Evolutionary conservation across 2,797 vertebrate genomes (phyloP), one percentile per base, ranked within the genome.

Genomic region (Sylvilagus floridanus): DNA sequence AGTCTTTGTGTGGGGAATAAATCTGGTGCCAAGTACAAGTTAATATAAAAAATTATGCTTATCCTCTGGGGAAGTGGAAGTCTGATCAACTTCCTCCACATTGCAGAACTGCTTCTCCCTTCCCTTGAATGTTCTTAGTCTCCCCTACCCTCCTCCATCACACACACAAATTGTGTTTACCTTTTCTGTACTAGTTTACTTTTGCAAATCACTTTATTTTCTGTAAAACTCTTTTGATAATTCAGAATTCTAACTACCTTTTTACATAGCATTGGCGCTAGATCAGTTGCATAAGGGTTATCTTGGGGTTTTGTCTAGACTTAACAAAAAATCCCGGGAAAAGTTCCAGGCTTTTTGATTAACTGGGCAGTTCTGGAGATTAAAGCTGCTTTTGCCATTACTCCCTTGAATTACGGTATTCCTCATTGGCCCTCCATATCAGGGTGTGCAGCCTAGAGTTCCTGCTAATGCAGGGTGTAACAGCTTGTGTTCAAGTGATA

Each of bases 281-380:
- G 68, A 62, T 78, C 72, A 93, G 1, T 88, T 69, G 57, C 57
- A 62, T 42, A 94, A 69, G 60, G 76, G 57, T 95, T 96, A 95
- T 94, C 93, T 95, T 84, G 35, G 19, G 50, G 24, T 65, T 97
- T 91, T 88, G 90, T 83, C 93, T 96, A 91, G 72, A 79, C 81
- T 72, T 88, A 10, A 65, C 71, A 96, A 78, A 26, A 79, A 47
- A 76, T 62, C 54, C 97, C 4, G 92, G 94, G 94, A 97, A 75
- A 84, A 84, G 96, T 62, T 95, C 93, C 77, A 96, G 66, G 21
- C 69, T 94, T 96, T 93, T 88, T 92, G 95, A 62, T 96, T 96
- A 96, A 96, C 54, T 94, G 72, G 94, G 42, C 73, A 95, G 84
- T 94, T 81, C 76, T 97, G 94, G 95, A 96, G 97, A 95, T 81